Percentiles rank a stretch among this genome's conserved stretches.
Evolutionary conservation across 2,888 invertebrate genomes (phyloP).

Genomic region (Sympetrum striolatum): DNA sequence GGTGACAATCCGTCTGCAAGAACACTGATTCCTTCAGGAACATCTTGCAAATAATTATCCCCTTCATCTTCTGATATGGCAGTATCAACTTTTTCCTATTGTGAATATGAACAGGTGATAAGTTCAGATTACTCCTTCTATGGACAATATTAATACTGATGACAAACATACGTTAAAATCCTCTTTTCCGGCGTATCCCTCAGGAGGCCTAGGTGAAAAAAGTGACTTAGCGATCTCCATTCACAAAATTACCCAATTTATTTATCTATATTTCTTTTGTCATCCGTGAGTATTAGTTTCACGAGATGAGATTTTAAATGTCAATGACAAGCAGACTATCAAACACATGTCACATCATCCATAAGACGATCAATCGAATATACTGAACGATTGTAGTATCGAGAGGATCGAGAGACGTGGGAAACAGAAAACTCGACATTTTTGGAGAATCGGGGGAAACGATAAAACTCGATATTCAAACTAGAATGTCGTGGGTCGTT

Average conservation of each 20-base stretch:
- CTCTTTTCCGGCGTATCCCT: slow-evolving; percentile 88
- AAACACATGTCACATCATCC: slow-evolving; percentile 26
- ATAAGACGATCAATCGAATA: background rate
- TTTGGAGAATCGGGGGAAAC: no score
- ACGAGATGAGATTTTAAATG: background rate
- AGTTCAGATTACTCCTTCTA: no score
- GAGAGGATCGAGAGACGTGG: no score
- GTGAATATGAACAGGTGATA: slow-evolving; percentile 23
- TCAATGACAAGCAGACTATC: background rate
- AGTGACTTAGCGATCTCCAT: slow-evolving; percentile 95
- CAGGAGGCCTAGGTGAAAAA: slow-evolving; percentile 84
- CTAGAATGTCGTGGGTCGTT: no score
- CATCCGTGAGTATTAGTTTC: background rate
- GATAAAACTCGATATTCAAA: no score
- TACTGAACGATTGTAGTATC: no score
- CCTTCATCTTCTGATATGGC: slow-evolving; percentile 79
- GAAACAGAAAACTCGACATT: no score
- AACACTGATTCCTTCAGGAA: slow-evolving; percentile 72
- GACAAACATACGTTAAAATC: slow-evolving; percentile 72
- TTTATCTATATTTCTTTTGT: background rate
- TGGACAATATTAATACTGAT: background rate
- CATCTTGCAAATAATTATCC: slow-evolving; percentile 64
- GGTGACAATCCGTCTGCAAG: slow-evolving; percentile 75
- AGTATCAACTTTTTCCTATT: slow-evolving; percentile 78
- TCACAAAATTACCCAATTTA: background rate